phyloP scores from a whole-genome alignment of 2,888 invertebrate genomes.

The Spilosoma lubricipeda region DNA sequence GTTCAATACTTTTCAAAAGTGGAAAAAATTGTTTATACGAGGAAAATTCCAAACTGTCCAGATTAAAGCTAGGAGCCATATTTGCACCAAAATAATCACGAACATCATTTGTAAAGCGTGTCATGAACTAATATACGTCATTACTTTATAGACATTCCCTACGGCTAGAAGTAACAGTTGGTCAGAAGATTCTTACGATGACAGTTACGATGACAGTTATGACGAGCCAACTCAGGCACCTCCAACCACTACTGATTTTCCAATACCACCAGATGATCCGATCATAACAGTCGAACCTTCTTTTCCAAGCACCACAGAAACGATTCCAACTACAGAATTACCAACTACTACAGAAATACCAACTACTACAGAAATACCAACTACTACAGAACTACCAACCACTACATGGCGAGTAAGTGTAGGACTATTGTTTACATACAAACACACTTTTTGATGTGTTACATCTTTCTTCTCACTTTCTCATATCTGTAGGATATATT shows the following conservation, averaged over 20 bases:
- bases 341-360: background rate
- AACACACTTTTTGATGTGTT: too few relatives aligned
- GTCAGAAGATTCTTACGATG: background rate
- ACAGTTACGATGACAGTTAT: background rate
- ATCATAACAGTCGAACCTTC: background rate
- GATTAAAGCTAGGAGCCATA: background rate
- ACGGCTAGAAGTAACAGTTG: background rate
- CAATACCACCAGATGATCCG: background rate
- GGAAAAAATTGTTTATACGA: background rate
- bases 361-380: background rate
- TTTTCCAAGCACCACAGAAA: background rate
- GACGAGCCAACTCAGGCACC: background rate
- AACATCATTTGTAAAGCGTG: background rate
- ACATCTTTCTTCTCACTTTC: too few relatives aligned
- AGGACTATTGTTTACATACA: background rate
- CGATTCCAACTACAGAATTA: background rate
- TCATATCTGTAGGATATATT: too few relatives aligned
- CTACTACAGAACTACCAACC: background rate
- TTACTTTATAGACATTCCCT: background rate
- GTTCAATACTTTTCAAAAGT: too few relatives aligned
- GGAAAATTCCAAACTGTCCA: background rate
- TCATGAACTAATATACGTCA: conserved; percentile 6
- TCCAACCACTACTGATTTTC: background rate
- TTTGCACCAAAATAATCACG: background rate
- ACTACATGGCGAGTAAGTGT: background rate